Base-by-base conservation (phyloP, 1,140 invertebrate species). In the Hylaeus volcanicus region DNA sequence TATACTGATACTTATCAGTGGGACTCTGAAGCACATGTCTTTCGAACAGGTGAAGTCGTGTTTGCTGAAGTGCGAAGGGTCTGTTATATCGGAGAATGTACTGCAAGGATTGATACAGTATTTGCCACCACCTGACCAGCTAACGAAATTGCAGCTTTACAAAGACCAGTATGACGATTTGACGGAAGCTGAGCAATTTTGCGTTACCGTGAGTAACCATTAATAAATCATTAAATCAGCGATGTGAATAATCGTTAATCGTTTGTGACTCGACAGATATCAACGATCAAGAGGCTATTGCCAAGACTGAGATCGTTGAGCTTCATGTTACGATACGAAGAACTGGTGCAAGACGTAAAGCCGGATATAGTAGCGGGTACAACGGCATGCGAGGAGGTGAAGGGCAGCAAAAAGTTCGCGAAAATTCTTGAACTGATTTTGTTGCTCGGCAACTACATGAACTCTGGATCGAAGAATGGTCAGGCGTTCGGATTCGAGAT, bases 401-500 rank as follows among this genome's bases (percentile, higher is more conserved):
- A 96, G 84, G 95, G 94, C 9, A 99, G 98, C 88, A 96, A 96
- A 88, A 99, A 98, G 87, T 99, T 99, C 92, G 96, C 96, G 0
- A 96, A 96, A 89, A 96, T 99, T 26, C 92, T 99, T 5, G 97
- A 99, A 92, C 92, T 99, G 1, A 96, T 99, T 78, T 94, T 99
- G 0, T 92, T 99, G 11, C 93, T 99, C 45, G 98, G 98, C 26
- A 99, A 99, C 94, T 98, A 97, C 86, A 97, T 99, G 96, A 99
- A 99, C 92, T 96, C 97, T 3, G 98, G 98, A 0, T 98, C 98
- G 1, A 96, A 96, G 85, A 99, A 99, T 91, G 98, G 96, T 9
- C 97, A 98, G 87, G 98, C 98, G 2, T 97, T 98, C 88, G 99
- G 98, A 5, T 99, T 99, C 93, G 98, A 99, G 93, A 98, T 99